Evolutionary conservation across 2,797 vertebrate species (phyloP), one percentile per base, ranked within the genome.

Genomic region (Megaceryle alcyon): DNA sequence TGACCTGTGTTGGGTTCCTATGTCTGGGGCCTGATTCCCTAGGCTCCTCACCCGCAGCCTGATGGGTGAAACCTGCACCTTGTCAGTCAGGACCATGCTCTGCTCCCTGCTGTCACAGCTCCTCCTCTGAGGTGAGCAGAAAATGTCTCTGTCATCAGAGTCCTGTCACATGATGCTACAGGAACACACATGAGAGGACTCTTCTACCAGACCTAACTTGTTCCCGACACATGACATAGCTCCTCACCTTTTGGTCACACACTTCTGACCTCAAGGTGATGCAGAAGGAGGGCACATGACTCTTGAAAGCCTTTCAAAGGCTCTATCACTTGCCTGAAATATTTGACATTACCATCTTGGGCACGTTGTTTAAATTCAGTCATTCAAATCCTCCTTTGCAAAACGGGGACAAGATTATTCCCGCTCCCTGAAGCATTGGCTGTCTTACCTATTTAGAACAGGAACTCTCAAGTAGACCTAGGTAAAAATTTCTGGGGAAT

Each of bases 361-460:
- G 15, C 8, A 3, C 0, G 0, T 5, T 66, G 59, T 59, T 90
- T 84, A 79, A 92, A 91, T 59, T 79, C 64, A 66, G 17, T 0
- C 0, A 64, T 90, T 80, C 68, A 93, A 66, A 85, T 89, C 33
- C 23, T 66, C 5, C 43, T 65, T 61, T 75, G 61, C 35, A 87
- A 95, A 93, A 94, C 1, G 33, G 65, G 73, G 26, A 70, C 59
- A 79, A 43, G 70, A 81, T 82, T 37, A 76, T 51, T 73, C 39
- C 63, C 4, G 2, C 21, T 88, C 44, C 91, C 72, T 84, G 56
- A 66, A 92, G 77, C 63, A 51, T 0, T 69, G 54, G 12, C 69
- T 92, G 54, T 82, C 63, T 82, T 65, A 61, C 73, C 61, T 92
- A 25, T 56, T 84, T 88, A 94, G 56, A 88, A 56, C 31, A 86